Conservation (phyloP, 2,888 invertebrate genomes). For the Plebejus anna region DNA sequence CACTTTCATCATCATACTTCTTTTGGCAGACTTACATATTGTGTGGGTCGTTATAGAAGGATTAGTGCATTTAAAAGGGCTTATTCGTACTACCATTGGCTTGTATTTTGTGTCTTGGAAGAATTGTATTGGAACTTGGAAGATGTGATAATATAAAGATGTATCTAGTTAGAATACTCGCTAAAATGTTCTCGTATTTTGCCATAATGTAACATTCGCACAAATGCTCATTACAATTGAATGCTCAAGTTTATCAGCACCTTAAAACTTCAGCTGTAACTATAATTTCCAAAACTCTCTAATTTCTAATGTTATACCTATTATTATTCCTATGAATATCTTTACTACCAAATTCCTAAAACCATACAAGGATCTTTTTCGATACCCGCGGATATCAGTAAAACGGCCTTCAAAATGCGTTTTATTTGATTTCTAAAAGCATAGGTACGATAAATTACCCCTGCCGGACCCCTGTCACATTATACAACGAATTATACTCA, state of each 20-base stretch:
- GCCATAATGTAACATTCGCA: too few relatives aligned
- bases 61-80: not conserved
- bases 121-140: too few relatives aligned
- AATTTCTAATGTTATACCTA: too few relatives aligned
- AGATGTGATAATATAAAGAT: too few relatives aligned
- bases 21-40: not conserved
- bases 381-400: not conserved
- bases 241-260: too few relatives aligned
- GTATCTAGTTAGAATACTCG: too few relatives aligned
- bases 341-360: not conserved
- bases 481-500: slow-evolving; percentile 19
- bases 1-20: not conserved
- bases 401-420: not conserved
- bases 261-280: too few relatives aligned
- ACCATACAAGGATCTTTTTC: not conserved
- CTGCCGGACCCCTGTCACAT: slow-evolving; percentile 16
- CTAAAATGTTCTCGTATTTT: too few relatives aligned
- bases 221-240: too few relatives aligned
- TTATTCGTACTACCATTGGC: not conserved
- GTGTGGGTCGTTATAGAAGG: not conserved
- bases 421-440: slow-evolving; percentile 19
- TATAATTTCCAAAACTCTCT: too few relatives aligned
- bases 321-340: not conserved
- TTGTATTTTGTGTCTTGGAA: too few relatives aligned
- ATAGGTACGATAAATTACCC: slow-evolving; percentile 12